Conservation (phyloP, 1,140 invertebrate species). For the Pogonomyrmex californicus region DNA sequence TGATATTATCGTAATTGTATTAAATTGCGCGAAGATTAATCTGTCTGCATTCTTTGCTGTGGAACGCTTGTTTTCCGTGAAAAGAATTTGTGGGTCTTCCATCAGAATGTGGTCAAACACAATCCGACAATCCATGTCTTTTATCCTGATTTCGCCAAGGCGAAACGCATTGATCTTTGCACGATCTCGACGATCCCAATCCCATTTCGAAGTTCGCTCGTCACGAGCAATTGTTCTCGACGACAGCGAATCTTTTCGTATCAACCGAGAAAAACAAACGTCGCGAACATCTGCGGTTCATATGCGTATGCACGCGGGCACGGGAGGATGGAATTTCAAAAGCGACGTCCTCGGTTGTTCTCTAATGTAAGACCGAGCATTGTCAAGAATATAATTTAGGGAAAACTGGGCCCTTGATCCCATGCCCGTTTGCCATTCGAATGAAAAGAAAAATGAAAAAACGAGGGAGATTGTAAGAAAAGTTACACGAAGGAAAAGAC, state of each 20-base stretch:
- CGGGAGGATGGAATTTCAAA: conserved; percentile 68
- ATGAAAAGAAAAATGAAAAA: conserved; percentile 58
- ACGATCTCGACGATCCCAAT: not conserved
- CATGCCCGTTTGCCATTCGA: conserved; percentile 66
- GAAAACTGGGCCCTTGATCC: conserved; percentile 47
- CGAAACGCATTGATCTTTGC: too few species aligned
- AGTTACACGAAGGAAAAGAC: conserved; percentile 79
- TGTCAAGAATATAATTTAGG: conserved; percentile 65
- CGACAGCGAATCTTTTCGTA: conserved; percentile 37
- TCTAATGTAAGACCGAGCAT: conserved; percentile 45
- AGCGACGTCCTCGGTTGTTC: not conserved
- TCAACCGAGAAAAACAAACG: conserved; percentile 22
- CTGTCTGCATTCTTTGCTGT: not conserved
- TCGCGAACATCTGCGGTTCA: not conserved
- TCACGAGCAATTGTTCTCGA: not conserved
- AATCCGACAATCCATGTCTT: not conserved
- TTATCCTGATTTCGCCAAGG: conserved; percentile 22
- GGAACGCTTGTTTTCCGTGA: not conserved
- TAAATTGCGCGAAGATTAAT: not conserved
- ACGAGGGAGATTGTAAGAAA: conserved; percentile 72
- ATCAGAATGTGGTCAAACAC: too few species aligned
- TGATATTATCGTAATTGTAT: not conserved
- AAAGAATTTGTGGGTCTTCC: not conserved
- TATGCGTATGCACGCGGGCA: conserved; percentile 68
- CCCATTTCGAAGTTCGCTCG: not conserved